Conservation (phyloP, 2,797 vertebrate genomes). For the Catharus ustulatus region DNA sequence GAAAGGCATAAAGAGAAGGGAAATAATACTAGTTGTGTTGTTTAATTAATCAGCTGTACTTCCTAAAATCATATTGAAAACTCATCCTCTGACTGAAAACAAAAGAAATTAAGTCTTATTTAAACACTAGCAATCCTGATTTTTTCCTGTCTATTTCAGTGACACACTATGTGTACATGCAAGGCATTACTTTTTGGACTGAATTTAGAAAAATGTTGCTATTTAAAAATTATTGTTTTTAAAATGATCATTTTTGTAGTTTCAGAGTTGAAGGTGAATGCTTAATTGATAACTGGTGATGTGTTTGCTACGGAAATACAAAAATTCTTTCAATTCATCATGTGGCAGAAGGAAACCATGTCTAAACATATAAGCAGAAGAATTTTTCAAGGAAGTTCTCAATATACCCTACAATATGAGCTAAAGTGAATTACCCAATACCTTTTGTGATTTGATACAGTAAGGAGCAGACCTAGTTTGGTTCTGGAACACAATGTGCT, state of each 20-base stretch:
- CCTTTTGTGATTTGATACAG: not conserved
- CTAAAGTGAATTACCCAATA: not conserved
- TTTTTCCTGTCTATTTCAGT: not conserved
- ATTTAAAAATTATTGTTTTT: not conserved
- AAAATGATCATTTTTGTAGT: not conserved
- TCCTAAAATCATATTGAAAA: not conserved
- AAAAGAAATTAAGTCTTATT: not conserved
- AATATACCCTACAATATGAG: not conserved
- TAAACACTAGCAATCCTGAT: not conserved
- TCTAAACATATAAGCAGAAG: not conserved
- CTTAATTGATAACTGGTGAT: not conserved
- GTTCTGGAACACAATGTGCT: conserved; percentile 17
- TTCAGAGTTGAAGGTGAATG: not conserved
- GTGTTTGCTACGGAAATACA: not conserved
- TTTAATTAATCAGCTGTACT: not conserved
- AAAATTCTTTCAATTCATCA: not conserved
- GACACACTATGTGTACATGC: not conserved
- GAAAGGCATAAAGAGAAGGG: not conserved
- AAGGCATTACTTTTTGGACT: not conserved
- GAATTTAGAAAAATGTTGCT: not conserved
- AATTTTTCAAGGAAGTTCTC: not conserved
- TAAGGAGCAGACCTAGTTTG: not conserved
- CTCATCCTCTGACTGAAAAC: not conserved
- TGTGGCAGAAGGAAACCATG: not conserved
- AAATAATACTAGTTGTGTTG: not conserved